These are phyloP conservation scores for Megalops cyprinoides DNA, from an alignment of 2,797 vertebrate genomes.

Conservation along the genomic window DNA sequence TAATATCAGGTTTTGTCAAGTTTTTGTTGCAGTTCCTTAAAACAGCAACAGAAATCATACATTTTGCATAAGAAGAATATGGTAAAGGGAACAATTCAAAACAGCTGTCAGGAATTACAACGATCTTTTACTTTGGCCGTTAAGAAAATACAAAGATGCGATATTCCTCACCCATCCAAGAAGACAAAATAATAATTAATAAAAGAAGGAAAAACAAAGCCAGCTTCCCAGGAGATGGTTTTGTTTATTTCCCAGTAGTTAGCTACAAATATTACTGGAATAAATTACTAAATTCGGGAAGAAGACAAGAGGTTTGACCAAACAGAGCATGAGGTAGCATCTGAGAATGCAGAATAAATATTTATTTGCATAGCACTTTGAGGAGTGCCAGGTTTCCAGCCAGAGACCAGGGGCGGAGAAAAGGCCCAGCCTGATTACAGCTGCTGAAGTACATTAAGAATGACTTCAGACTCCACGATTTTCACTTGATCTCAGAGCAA, in stretches of 20 bases:
- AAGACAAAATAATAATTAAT: conserved; percentile 27
- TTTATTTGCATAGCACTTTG: conserved; percentile 61
- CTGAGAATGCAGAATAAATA: conserved; percentile 71
- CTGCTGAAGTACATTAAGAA: conserved; percentile 16
- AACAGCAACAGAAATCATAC: too few relatives aligned
- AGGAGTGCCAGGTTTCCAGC: conserved; percentile 62
- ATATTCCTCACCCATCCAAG: neutral
- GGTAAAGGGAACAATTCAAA: too few relatives aligned
- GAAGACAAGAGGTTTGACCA: conserved; percentile 60
- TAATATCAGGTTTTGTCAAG: too few relatives aligned
- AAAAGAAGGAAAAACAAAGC: conserved; percentile 20
- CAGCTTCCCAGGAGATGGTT: conserved; percentile 29
- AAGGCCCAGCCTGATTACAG: conserved; percentile 55
- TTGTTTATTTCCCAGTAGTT: conserved; percentile 54
- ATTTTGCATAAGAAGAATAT: too few relatives aligned
- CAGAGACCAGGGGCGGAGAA: conserved; percentile 54
- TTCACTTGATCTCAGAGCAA: neutral
- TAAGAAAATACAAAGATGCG: neutral
- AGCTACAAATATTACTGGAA: conserved; percentile 53
- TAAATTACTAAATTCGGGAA: conserved; percentile 54
- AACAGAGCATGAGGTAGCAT: conserved; percentile 73
- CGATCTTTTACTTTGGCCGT: neutral
- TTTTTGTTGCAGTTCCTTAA: too few relatives aligned
- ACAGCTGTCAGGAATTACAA: neutral
- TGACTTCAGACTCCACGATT: conserved; percentile 29